Evolutionary conservation across 2,888 invertebrate genomes (phyloP).

Genomic region (Pseudococcus viburni): DNA sequence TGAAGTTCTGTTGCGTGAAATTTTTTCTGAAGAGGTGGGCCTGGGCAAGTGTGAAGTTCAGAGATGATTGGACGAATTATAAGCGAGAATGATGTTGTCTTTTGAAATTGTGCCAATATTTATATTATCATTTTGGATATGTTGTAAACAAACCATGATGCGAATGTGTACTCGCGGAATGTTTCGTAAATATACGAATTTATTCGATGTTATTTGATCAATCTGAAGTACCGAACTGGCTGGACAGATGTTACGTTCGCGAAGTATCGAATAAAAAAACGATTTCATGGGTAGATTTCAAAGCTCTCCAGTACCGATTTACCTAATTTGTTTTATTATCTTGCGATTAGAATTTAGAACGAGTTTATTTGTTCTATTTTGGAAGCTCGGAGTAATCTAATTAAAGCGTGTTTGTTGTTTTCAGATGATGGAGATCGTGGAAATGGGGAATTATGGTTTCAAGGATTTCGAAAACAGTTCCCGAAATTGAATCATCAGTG

Average conservation of each 20-base stretch:
- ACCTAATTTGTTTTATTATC: too few relatives aligned
- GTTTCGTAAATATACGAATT: neutral
- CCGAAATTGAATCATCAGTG: neutral
- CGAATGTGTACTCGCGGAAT: neutral
- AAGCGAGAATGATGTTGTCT: neutral
- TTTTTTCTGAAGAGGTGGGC: neutral
- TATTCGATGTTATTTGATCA: neutral
- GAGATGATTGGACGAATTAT: neutral
- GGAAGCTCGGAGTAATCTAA: neutral
- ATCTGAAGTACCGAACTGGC: neutral
- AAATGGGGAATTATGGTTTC: neutral
- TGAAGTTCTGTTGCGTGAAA: neutral
- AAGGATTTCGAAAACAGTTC: neutral
- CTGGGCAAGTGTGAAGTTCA: neutral
- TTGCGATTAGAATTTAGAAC: neutral
- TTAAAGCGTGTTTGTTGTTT: neutral
- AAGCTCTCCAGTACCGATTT: neutral
- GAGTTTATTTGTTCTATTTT: neutral
- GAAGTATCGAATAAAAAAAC: neutral
- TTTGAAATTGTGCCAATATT: constrained; percentile 12
- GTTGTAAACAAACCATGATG: neutral
- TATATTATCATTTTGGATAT: neutral
- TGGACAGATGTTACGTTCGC: neutral
- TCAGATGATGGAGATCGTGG: neutral
- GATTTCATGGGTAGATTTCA: neutral